Percentiles rank a stretch among this genome's conserved stretches.
Conservation (phyloP, 2,113 vertebrate genomes). For the Recurvirostra avosetta region DNA sequence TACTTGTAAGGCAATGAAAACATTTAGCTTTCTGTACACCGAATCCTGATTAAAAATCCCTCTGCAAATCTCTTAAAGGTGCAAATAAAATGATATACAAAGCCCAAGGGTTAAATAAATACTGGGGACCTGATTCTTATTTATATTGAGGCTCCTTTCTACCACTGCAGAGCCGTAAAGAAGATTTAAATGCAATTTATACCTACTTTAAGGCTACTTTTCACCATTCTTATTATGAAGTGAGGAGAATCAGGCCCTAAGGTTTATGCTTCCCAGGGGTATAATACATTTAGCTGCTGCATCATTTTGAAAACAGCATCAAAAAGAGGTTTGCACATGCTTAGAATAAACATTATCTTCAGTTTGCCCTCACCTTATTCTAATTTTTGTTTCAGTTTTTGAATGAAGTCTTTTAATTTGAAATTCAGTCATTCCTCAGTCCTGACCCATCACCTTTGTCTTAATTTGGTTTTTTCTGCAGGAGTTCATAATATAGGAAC, state of each 20-base stretch:
- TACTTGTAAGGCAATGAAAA: slow-evolving; percentile 41
- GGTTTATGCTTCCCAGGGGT: slow-evolving; percentile 37
- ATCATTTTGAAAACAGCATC: slow-evolving; percentile 45
- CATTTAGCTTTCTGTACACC: slow-evolving; percentile 36
- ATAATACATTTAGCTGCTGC: slow-evolving; percentile 25
- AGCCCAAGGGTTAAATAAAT: slow-evolving; percentile 62
- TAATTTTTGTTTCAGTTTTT: neutral
- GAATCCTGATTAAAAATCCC: slow-evolving; percentile 51
- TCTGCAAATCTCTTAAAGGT: slow-evolving; percentile 48
- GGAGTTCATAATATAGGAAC: neutral
- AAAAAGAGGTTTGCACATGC: slow-evolving; percentile 17
- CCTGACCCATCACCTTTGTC: neutral
- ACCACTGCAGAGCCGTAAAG: slow-evolving; percentile 27
- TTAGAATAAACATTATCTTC: slow-evolving; percentile 19
- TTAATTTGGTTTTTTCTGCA: neutral
- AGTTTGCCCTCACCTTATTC: neutral
- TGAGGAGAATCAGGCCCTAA: slow-evolving; percentile 41
- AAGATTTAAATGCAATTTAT: slow-evolving; percentile 51
- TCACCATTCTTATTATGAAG: slow-evolving; percentile 29
- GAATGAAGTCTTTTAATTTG: neutral
- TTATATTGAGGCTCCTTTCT: neutral
- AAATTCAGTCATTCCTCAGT: neutral
- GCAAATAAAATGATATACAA: slow-evolving; percentile 63
- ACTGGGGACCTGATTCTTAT: slow-evolving; percentile 28
- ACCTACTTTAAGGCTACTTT: slow-evolving; percentile 40